Percentiles rank a stretch among this genome's conserved stretches.
phyloP scores from a whole-genome alignment of 2,797 vertebrate species.

The Ceryle rudis region DNA sequence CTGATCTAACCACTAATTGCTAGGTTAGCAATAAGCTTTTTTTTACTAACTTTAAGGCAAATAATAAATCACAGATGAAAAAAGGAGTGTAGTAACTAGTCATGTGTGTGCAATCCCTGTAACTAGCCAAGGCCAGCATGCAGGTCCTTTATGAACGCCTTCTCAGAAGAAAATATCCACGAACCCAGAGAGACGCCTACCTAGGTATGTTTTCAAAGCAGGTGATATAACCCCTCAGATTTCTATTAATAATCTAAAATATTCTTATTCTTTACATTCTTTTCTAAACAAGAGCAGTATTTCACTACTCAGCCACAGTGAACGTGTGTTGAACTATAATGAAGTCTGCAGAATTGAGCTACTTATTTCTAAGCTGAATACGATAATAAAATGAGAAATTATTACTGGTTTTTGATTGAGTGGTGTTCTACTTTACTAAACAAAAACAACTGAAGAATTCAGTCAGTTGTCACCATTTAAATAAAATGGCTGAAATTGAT shows the following conservation, averaged over 20 bases:
- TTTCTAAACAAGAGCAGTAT: neutral
- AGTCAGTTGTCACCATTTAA: neutral
- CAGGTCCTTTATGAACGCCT: constrained; percentile 99
- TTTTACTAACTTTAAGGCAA: constrained; percentile 80
- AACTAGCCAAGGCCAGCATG: constrained; percentile 99
- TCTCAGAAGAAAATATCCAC: constrained; percentile 98
- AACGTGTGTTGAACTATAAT: neutral
- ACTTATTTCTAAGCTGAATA: neutral
- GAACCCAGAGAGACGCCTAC: constrained; percentile 91
- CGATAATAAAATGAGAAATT: neutral
- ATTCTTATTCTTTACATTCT: constrained; percentile 24
- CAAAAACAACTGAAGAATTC: neutral
- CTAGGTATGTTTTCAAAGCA: constrained; percentile 92
- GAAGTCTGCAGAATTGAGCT: neutral
- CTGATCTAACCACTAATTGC: constrained; percentile 72
- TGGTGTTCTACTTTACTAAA: neutral
- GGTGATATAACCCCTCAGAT: constrained; percentile 74
- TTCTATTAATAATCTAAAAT: constrained; percentile 55
- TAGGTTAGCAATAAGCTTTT: constrained; percentile 67
- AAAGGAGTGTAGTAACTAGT: constrained; percentile 88
- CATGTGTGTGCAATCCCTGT: constrained; percentile 95
- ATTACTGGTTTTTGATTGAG: neutral
- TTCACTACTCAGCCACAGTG: neutral
- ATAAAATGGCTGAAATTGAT: neutral
- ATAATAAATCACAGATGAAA: constrained; percentile 77